Evolutionary conservation across 2,113 vertebrate species (phyloP).

Genomic region (Phalacrocorax aristotelis): DNA sequence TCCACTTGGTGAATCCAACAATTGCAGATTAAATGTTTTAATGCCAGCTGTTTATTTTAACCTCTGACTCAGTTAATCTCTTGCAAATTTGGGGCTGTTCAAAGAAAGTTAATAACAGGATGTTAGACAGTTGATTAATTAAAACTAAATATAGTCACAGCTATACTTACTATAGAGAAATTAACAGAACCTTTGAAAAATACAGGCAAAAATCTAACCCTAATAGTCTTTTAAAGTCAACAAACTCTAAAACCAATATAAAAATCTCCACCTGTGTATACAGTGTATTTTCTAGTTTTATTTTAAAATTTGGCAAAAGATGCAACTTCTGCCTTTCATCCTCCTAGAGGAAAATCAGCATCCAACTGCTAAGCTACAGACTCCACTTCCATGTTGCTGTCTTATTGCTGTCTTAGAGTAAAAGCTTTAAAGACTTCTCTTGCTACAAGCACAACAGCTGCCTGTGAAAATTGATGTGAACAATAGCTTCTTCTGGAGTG

Average conservation of each 20-base stretch:
- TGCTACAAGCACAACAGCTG: not conserved
- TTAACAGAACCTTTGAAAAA: constrained; percentile 28
- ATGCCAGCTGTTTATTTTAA: constrained; percentile 65
- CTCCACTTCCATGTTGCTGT: not conserved
- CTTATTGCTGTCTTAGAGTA: not conserved
- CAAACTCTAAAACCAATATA: not conserved
- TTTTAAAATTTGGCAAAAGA: not conserved
- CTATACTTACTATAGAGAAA: constrained; percentile 3
- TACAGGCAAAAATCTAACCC: not conserved
- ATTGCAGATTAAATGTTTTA: constrained; percentile 57
- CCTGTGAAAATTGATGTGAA: not conserved
- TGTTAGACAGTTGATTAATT: constrained; percentile 57
- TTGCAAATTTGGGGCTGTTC: constrained; percentile 61
- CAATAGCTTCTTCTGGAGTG: not conserved
- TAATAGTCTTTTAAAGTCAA: not conserved
- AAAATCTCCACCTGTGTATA: not conserved
- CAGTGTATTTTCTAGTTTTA: not conserved
- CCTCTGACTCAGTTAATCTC: constrained; percentile 70
- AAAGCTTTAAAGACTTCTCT: not conserved
- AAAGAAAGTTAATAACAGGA: constrained; percentile 69
- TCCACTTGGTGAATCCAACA: constrained; percentile 44
- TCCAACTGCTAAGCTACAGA: not conserved
- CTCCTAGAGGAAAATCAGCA: not conserved
- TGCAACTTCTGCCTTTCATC: not conserved
- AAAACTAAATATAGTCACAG: constrained; percentile 57